A percentile compares a stretch with the other conserved stretches of the same genome.
phyloP scores from a whole-genome alignment of 2,113 vertebrate genomes.

The Atractosteus spatula region DNA sequence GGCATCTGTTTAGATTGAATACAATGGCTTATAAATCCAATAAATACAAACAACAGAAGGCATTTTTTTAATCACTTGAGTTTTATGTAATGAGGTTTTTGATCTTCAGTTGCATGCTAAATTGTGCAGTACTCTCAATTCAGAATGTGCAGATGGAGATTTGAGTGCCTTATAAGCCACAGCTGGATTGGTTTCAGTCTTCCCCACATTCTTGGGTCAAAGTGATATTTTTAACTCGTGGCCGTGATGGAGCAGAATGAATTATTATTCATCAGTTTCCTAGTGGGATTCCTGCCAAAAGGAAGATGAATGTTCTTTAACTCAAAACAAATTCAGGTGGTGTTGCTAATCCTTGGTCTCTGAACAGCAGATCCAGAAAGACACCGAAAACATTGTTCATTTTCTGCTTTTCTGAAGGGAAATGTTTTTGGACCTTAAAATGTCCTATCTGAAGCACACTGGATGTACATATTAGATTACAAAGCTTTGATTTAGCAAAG shows the following conservation, averaged over 20 bases:
- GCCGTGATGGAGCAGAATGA: conserved; percentile 80
- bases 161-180: conserved; percentile 83
- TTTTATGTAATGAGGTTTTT: background rate
- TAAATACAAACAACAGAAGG: background rate
- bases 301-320: conserved; percentile 86
- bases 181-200: conserved; percentile 80
- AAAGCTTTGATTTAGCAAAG: no score
- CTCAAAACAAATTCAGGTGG: conserved; percentile 87
- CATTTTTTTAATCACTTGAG: background rate
- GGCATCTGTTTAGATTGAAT: background rate
- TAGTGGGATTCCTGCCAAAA: conserved; percentile 76
- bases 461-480: no score
- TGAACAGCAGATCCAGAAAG: no score
- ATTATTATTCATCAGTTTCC: conserved; percentile 87
- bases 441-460: no score
- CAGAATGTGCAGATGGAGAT: conserved; percentile 78
- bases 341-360: conserved; percentile 78
- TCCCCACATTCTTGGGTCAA: conserved; percentile 76
- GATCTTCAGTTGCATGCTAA: background rate
- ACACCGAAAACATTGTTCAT: conserved; percentile 75
- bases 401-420: conserved; percentile 56
- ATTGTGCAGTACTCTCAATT: conserved; percentile 49
- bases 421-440: no score
- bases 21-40: background rate
- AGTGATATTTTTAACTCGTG: conserved; percentile 81